Base-by-base conservation (phyloP, 2,888 invertebrate genomes). In the Marasmarcha lunaedactyla region DNA sequence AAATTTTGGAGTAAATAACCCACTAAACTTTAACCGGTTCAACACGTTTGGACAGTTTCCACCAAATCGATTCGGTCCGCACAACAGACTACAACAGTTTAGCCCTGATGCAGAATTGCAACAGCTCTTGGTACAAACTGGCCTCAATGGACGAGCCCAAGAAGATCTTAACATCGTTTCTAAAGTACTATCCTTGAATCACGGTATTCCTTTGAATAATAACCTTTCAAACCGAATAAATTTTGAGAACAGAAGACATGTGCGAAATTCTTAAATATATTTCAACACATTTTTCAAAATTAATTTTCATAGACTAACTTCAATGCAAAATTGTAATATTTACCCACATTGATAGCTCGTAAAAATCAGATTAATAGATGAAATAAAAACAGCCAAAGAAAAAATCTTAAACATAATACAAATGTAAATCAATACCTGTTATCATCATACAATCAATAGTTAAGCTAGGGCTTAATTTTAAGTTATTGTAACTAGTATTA, bases 161-260 rank as follows among this genome's bases (percentile, higher is more conserved):
- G 92, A 92, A 61, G 93, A 93, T 68, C 76, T 93, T 38, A 92
- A 90, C 61, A 90, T 93, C 54, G 91, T 93, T 26, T 89, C 91
- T 35, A 93, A 93, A 76, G 90, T 93, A 43, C 71, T 93, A 54
- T 91, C 93, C 6, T 71, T 93, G 40, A 92, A 93, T 67, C 92
- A 92, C 55, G 90, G 90, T 36, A 79, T 90, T n/a, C 58, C 86
- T 5, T 55, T 86, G 1, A 73, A 74, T 46, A 71, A 71, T 41
- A 65, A 69, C 40, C 58, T 83, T 14, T 71, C 71, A 11, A 77
- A 81, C 44, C 69, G 76, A 49, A 53, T 77, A 46, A 63, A 69
- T 26, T 84, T 81, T 49, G 83, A 83, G 40, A 78, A 68, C 40
- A 61, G 81, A 49, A 67, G 74, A 49, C 69, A 71, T 41, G 59